These are phyloP conservation scores for Cerceris rybyensis DNA, from an alignment of 2,888 invertebrate species.

Conservation along the genomic window DNA sequence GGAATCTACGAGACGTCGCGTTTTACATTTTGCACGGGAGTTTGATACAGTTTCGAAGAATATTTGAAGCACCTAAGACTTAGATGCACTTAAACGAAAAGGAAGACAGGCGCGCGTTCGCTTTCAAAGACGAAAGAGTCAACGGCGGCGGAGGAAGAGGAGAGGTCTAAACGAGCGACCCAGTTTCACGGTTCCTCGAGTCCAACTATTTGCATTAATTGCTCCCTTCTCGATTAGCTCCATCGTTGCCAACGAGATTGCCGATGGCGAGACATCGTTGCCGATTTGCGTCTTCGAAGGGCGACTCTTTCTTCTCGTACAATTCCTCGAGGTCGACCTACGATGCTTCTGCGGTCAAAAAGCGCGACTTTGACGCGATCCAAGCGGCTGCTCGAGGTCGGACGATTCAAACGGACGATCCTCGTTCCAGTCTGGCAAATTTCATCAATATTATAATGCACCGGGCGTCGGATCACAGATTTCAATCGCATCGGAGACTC, in stretches of 20 bases:
- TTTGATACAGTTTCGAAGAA: too few relatives aligned
- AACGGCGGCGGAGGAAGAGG: background rate
- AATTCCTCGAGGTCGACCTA: background rate
- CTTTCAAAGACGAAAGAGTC: background rate
- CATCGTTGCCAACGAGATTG: constrained; percentile 5
- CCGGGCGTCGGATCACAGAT: constrained; percentile 1
- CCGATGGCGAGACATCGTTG: too few relatives aligned
- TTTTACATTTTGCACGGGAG: too few relatives aligned
- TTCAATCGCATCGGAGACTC: background rate
- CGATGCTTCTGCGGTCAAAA: too few relatives aligned
- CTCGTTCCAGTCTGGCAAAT: constrained; percentile 67
- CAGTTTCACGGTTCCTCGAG: constrained; percentile 32
- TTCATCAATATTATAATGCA: constrained; percentile 63
- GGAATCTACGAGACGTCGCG: too few relatives aligned
- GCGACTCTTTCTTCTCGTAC: background rate
- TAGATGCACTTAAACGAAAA: too few relatives aligned
- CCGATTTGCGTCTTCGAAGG: too few relatives aligned
- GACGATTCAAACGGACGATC: constrained; percentile 23
- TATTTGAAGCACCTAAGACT: too few relatives aligned
- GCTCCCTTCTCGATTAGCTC: constrained; percentile 28
- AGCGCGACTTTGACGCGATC: too few relatives aligned
- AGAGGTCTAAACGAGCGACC: constrained; percentile 44
- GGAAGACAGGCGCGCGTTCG: too few relatives aligned
- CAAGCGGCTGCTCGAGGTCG: constrained; percentile 8
- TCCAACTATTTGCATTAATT: constrained; percentile 53